Percentiles rank a stretch among this genome's conserved stretches.
Evolutionary conservation across 2,888 invertebrate species (phyloP).

Genomic region (Ophion ventricosus): DNA sequence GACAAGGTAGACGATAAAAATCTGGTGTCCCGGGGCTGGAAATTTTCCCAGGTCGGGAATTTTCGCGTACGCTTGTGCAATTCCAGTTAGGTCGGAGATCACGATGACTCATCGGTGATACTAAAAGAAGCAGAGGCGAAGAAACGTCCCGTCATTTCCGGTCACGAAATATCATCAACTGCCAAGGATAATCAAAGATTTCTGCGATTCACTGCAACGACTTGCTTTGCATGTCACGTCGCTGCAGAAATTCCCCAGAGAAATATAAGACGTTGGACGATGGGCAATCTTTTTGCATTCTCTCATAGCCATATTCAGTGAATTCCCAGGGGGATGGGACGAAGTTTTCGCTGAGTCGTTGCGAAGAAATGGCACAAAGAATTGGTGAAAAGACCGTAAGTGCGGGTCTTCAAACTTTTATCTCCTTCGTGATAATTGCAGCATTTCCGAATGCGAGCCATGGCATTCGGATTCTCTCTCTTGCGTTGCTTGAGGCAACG

Average conservation of each 20-base stretch:
- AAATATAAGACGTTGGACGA: background rate
- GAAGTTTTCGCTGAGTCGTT: constrained; percentile 9
- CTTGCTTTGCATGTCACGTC: background rate
- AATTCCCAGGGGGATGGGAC: background rate
- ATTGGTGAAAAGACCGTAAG: constrained; percentile 8
- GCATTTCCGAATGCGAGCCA: background rate
- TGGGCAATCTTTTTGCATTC: background rate
- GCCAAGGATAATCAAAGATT: background rate
- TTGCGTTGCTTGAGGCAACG: no score
- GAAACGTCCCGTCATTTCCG: background rate
- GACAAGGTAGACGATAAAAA: background rate
- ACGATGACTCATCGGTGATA: background rate
- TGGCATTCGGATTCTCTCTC: no score
- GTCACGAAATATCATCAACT: background rate
- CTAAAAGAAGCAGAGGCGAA: background rate
- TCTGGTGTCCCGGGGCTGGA: background rate
- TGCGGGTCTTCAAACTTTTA: no score
- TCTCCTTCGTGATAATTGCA: background rate
- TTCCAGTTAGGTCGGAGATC: background rate
- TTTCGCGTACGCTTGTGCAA: background rate
- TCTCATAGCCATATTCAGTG: background rate
- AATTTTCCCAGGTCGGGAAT: background rate
- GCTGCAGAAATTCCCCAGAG: background rate
- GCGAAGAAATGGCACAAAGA: constrained; percentile 21
- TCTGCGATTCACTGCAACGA: background rate